A percentile compares a stretch with the other conserved stretches of the same genome.
phyloP scores from a whole-genome alignment of 2,113 vertebrate genomes.

The Malurus alboscapulatus region DNA sequence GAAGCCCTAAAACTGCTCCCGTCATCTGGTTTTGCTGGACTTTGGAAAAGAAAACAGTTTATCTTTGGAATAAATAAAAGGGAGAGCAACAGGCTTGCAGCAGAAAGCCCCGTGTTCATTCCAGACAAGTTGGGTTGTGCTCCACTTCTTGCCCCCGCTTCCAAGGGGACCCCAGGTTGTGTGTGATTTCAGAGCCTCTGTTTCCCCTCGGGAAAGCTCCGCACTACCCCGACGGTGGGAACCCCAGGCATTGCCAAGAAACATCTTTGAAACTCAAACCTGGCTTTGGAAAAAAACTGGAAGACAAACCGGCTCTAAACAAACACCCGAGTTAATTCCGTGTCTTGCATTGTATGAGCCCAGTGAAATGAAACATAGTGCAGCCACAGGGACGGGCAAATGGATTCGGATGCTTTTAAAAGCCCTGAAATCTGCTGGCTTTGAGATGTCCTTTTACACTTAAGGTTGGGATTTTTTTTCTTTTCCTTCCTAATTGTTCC shows the following conservation, averaged over 20 bases:
- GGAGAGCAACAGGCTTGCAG: not conserved
- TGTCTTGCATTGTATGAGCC: constrained; percentile 37
- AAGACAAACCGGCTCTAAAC: constrained; percentile 45
- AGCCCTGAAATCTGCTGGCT: not conserved
- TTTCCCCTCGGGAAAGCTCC: not conserved
- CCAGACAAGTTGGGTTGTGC: not conserved
- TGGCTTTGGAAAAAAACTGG: constrained; percentile 31
- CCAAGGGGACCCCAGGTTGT: not conserved
- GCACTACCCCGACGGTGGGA: rapidly evolving
- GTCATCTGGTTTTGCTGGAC: not conserved
- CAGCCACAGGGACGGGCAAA: not conserved
- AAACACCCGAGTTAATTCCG: constrained; percentile 16
- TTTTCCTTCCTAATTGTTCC: constrained; percentile 15
- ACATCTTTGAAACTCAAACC: constrained; percentile 40
- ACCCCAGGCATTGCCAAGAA: not conserved
- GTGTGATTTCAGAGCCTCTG: not conserved
- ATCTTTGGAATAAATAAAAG: constrained; percentile 49
- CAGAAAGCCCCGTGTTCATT: not conserved
- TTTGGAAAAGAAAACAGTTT: constrained; percentile 45
- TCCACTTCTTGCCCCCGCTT: not conserved
- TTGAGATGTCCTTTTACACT: not conserved
- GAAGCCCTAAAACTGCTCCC: not conserved
- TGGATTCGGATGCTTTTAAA: not conserved
- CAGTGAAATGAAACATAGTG: constrained; percentile 30
- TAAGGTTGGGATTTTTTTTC: not conserved